These are phyloP conservation scores for Gadus chalcogrammus DNA, from an alignment of 2,113 vertebrate species.

Conservation along the genomic window DNA sequence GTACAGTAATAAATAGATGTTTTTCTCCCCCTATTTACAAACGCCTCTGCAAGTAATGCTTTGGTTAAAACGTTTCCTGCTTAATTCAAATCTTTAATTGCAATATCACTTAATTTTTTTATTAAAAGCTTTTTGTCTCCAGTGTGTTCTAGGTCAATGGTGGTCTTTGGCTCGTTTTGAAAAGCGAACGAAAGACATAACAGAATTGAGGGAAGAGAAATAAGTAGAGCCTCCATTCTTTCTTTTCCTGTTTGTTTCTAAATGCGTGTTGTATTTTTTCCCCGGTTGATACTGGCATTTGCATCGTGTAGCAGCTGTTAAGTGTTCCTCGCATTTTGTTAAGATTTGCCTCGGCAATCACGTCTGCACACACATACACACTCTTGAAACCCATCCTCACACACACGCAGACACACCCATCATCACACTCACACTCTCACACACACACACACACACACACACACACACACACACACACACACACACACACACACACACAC, in stretches of 20 bases:
- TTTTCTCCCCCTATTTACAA: constrained; percentile 50
- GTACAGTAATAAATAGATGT: constrained; percentile 66
- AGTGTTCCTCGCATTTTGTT: constrained; percentile 34
- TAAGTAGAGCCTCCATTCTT: too few relatives aligned
- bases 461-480: constrained; percentile 31
- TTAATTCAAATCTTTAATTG: background rate
- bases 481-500: constrained; percentile 17
- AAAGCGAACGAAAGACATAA: too few relatives aligned
- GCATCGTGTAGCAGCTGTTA: constrained; percentile 46
- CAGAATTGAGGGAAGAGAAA: too few relatives aligned
- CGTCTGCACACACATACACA: constrained; percentile 21
- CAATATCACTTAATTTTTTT: constrained; percentile 5
- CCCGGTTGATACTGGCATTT: constrained; percentile 31
- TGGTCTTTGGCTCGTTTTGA: too few relatives aligned
- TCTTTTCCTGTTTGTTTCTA: constrained; percentile 37
- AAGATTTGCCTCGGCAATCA: constrained; percentile 42
- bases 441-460: constrained; percentile 32
- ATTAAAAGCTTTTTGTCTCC: too few relatives aligned
- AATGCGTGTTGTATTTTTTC: background rate
- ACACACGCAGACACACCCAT: constrained; percentile 30
- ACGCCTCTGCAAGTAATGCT: constrained; percentile 28
- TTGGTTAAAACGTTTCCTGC: constrained; percentile 30
- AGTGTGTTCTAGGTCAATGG: too few relatives aligned
- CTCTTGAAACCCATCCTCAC: constrained; percentile 23
- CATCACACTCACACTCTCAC: constrained; percentile 25